phyloP scores from a whole-genome alignment of 2,113 vertebrate genomes.

The Parotia lawesii region DNA sequence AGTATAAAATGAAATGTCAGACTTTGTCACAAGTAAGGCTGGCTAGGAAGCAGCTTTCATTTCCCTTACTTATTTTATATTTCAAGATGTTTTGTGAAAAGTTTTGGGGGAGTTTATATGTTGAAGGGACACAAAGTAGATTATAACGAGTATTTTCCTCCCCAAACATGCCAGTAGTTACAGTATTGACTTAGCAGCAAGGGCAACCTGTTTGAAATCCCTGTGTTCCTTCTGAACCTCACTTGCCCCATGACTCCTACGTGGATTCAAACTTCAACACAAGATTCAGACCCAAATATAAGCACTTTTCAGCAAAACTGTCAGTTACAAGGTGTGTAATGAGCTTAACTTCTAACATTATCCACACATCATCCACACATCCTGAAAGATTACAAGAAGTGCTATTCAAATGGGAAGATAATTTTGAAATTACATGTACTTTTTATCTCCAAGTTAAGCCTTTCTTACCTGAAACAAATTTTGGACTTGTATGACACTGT shows the following conservation, averaged over 20 bases:
- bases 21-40: background rate
- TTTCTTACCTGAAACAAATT: background rate
- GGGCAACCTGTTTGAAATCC: background rate
- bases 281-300: background rate
- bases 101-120: accelerated
- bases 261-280: background rate
- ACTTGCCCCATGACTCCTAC: background rate
- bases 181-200: background rate
- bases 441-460: background rate
- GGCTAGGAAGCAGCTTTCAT: background rate
- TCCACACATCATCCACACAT: background rate
- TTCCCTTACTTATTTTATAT: background rate
- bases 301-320: background rate
- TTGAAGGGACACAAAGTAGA: background rate
- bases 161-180: background rate
- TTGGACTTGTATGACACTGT: background rate
- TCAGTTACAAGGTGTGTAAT: background rate
- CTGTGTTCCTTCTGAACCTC: background rate
- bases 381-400: background rate
- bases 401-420: background rate
- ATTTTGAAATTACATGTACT: background rate
- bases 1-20: background rate
- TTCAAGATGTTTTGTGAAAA: background rate
- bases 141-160: background rate
- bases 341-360: background rate